A percentile compares a stretch with the other conserved stretches of the same genome.
These are phyloP conservation scores for Eurytoma californica DNA, from an alignment of 2,888 invertebrate genomes.

Conservation along the genomic window DNA sequence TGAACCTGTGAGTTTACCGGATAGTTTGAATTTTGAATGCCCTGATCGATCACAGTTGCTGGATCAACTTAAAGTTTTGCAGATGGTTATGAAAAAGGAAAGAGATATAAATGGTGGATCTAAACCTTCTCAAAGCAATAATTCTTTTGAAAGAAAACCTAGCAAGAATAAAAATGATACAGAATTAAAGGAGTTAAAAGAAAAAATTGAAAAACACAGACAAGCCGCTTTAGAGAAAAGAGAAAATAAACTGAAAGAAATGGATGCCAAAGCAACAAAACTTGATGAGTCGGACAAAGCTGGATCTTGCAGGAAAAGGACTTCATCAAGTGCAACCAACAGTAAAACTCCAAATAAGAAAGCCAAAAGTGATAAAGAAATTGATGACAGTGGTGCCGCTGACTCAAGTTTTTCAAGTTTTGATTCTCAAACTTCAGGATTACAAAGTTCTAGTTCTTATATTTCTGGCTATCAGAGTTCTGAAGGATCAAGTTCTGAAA, in stretches of 20 bases:
- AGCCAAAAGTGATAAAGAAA: constrained; percentile 1
- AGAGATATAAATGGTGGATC: constrained; percentile 52
- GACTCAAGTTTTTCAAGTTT: constrained; percentile 10
- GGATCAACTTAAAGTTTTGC: constrained; percentile 72
- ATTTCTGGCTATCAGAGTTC: constrained; percentile 14
- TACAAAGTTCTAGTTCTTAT: constrained; percentile 11
- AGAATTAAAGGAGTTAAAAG: constrained; percentile 56
- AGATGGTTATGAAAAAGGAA: constrained; percentile 73
- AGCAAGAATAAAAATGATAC: constrained; percentile 13
- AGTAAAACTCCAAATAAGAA: constrained; percentile 27
- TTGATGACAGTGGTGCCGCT: background rate
- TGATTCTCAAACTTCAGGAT: constrained; percentile 25
- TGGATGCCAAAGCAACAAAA: constrained; percentile 60
- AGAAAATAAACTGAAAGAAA: constrained; percentile 60
- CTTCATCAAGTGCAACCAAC: constrained; percentile 13
- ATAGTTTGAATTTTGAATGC: constrained; percentile 65
- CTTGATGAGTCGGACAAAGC: constrained; percentile 15
- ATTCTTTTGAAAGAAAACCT: constrained; percentile 19
- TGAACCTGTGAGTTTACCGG: constrained; percentile 62
- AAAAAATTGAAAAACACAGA: constrained; percentile 63
- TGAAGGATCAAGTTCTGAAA: background rate
- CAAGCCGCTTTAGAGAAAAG: constrained; percentile 56
- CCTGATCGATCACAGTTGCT: constrained; percentile 63
- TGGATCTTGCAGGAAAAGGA: constrained; percentile 47
- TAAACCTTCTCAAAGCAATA: background rate